These are phyloP conservation scores for Coleophora deauratella DNA, from an alignment of 2,888 invertebrate species.

Conservation along the genomic window DNA sequence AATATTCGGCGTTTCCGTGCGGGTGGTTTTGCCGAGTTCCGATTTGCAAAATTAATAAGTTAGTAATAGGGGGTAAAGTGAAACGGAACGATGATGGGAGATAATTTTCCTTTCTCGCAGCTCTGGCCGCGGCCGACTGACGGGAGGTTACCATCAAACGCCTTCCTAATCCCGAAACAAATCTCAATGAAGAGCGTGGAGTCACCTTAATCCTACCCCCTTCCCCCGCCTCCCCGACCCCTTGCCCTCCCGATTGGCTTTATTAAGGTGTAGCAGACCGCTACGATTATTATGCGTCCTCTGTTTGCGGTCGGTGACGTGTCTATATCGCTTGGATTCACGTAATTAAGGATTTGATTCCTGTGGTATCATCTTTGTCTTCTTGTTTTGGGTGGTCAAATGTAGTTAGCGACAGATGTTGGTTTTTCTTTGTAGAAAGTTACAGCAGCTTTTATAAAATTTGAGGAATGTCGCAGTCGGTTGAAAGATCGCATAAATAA, in stretches of 20 bases:
- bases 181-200: slow-evolving; percentile 72
- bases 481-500: too few relatives aligned
- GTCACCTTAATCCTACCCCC: slow-evolving; percentile 55
- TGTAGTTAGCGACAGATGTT: slow-evolving; percentile 6
- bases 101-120: slow-evolving; percentile 41
- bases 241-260: slow-evolving; percentile 62
- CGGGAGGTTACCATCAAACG: slow-evolving; percentile 61
- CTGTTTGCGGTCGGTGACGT: slow-evolving; percentile 69
- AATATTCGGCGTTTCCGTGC: too few relatives aligned
- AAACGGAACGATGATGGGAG: slow-evolving; percentile 28
- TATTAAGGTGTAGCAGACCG: slow-evolving; percentile 74
- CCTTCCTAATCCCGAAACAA: slow-evolving; percentile 70
- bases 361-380: slow-evolving; percentile 46
- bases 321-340: slow-evolving; percentile 64
- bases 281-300: slow-evolving; percentile 74
- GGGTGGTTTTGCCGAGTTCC: not conserved
- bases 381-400: slow-evolving; percentile 16
- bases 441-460: too few relatives aligned
- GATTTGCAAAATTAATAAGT: slow-evolving; percentile 8
- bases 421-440: not conserved
- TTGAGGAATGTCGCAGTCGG: too few relatives aligned
- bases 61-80: slow-evolving; percentile 17
- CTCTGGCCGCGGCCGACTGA: slow-evolving; percentile 34
- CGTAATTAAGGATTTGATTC: slow-evolving; percentile 70
- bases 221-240: slow-evolving; percentile 30